Conservation (phyloP, 2,113 vertebrate species). For the Capreolus pygargus region DNA sequence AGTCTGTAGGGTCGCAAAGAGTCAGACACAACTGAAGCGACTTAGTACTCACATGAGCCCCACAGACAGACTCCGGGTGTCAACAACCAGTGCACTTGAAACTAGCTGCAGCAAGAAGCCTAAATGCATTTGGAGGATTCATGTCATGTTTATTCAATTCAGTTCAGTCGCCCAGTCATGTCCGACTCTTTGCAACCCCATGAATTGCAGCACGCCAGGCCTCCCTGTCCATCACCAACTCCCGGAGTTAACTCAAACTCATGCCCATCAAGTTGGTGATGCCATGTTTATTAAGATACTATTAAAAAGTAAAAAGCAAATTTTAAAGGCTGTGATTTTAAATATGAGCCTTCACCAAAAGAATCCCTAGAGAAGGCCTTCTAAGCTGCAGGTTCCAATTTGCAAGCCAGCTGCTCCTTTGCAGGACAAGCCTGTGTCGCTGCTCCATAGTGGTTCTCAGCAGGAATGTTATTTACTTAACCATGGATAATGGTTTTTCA, state of each 20-base stretch:
- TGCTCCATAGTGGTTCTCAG: neutral
- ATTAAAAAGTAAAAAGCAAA: neutral
- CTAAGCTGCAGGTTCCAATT: neutral
- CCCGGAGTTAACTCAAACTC: too few relatives aligned
- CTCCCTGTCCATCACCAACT: too few relatives aligned
- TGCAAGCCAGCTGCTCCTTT: neutral
- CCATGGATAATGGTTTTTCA: neutral
- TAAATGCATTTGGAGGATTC: neutral
- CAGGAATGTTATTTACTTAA: neutral
- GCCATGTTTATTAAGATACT: neutral
- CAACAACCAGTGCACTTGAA: neutral
- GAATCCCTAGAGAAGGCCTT: neutral
- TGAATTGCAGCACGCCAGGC: too few relatives aligned
- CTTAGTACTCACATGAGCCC: neutral
- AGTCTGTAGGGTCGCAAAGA: neutral
- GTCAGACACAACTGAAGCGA: neutral
- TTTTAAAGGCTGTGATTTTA: neutral
- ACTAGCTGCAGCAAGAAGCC: neutral
- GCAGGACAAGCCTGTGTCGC: rapidly evolving
- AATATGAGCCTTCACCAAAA: neutral
- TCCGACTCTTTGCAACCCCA: too few relatives aligned
- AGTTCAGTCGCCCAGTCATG: too few relatives aligned
- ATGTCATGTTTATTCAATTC: neutral
- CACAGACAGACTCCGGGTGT: rapidly evolving
- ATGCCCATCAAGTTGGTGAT: too few relatives aligned